Evolutionary conservation across 2,888 invertebrate species (phyloP).

Genomic region (Apodemia duryi): DNA sequence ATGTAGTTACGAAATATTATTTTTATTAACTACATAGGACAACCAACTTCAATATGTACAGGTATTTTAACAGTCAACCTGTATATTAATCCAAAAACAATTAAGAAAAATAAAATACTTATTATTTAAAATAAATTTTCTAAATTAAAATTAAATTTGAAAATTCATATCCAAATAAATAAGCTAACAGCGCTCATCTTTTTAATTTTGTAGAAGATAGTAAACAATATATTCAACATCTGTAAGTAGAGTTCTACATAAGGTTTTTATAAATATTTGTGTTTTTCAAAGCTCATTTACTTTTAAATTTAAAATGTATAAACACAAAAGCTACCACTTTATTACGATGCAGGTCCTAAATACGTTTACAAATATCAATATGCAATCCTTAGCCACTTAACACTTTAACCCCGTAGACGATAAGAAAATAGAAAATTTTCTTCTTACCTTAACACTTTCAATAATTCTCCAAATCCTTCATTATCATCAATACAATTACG

Average conservation of each 20-base stretch:
- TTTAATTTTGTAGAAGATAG: not conserved
- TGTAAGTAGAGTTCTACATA: not conserved
- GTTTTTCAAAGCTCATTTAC: not conserved
- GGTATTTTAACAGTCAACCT: too few relatives aligned
- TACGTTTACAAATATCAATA: constrained; percentile 23
- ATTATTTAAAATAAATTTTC: too few relatives aligned
- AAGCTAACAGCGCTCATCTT: too few relatives aligned
- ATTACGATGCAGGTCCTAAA: not conserved
- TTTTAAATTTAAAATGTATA: not conserved
- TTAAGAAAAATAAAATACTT: too few relatives aligned
- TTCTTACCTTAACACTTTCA: constrained; percentile 13
- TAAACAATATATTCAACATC: not conserved
- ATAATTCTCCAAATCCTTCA: constrained; percentile 17
- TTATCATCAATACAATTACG: constrained; percentile 5
- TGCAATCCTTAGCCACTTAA: constrained; percentile 67
- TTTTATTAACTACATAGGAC: too few relatives aligned
- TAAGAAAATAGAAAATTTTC: constrained; percentile 12
- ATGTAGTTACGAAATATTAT: too few relatives aligned
- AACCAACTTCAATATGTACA: too few relatives aligned
- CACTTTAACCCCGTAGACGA: constrained; percentile 38
- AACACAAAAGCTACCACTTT: not conserved
- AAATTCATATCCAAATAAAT: too few relatives aligned
- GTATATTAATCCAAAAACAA: too few relatives aligned
- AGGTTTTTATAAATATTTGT: not conserved
- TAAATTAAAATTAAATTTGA: too few relatives aligned